Evolutionary conservation across 1,140 invertebrate genomes (phyloP).

Genomic region (Atta colombica): DNA sequence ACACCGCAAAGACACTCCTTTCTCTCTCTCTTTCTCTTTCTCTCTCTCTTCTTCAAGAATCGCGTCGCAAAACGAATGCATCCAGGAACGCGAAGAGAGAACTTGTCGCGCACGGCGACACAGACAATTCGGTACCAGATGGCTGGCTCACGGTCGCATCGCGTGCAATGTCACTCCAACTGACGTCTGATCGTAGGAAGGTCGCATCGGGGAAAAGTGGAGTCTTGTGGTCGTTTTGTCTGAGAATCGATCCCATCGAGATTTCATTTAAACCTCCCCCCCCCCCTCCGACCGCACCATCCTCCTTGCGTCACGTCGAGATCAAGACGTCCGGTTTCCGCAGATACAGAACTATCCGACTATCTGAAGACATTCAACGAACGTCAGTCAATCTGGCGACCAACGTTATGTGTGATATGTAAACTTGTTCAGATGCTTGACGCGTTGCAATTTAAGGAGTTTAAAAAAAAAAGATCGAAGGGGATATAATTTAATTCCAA

Average conservation of each 20-base stretch:
- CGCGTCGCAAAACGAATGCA: conserved; percentile 50
- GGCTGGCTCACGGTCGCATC: conserved; percentile 70
- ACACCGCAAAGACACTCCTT: conserved; percentile 62
- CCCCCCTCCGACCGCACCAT: conserved; percentile 25
- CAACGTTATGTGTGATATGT: not conserved
- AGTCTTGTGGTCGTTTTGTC: conserved; percentile 72
- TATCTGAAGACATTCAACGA: conserved; percentile 15
- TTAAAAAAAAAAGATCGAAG: not conserved
- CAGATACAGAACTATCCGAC: not conserved
- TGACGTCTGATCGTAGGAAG: conserved; percentile 70
- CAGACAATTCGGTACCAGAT: conserved; percentile 79
- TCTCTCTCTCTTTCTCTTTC: not conserved
- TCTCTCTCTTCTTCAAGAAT: conserved; percentile 47
- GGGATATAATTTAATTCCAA: conserved; percentile 30
- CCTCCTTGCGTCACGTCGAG: not conserved
- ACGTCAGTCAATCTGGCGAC: not conserved
- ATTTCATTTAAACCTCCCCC: conserved; percentile 70
- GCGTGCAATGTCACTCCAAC: conserved; percentile 82
- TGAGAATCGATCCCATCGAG: conserved; percentile 70
- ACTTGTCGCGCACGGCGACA: conserved; percentile 78
- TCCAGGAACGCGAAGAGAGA: conserved; percentile 60
- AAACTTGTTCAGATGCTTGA: not conserved
- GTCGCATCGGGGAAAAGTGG: conserved; percentile 77
- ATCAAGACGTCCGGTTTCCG: conserved; percentile 50
- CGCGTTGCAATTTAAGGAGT: not conserved